Conservation (phyloP, 1,140 invertebrate genomes). For the Papilio dardanus region DNA sequence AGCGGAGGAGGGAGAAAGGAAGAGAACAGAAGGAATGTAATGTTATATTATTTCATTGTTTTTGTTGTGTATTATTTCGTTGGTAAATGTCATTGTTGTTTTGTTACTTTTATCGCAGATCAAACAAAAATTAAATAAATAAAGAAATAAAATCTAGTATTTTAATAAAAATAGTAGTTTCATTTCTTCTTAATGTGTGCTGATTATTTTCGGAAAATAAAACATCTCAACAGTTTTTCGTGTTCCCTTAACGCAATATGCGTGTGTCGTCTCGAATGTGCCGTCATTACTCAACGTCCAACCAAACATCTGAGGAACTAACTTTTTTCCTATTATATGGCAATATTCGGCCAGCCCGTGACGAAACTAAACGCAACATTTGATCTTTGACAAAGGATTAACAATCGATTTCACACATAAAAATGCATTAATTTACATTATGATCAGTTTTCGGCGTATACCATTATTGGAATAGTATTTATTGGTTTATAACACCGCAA, state of each 20-base stretch:
- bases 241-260: slow-evolving; percentile 63
- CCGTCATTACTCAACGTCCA: slow-evolving; percentile 74
- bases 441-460: not conserved
- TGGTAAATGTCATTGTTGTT: too few species aligned
- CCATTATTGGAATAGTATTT: not conserved
- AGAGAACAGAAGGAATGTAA: too few species aligned
- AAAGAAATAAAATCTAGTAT: too few species aligned
- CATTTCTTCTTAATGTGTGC: not conserved
- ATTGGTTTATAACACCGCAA: not conserved
- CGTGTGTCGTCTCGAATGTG: slow-evolving; percentile 70
- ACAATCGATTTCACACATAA: not conserved
- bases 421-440: not conserved
- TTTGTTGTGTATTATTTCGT: too few species aligned
- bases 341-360: not conserved
- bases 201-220: not conserved
- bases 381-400: not conserved
- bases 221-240: slow-evolving; percentile 43
- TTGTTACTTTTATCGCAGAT: too few species aligned
- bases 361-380: not conserved
- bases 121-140: too few species aligned
- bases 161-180: too few species aligned
- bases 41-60: too few species aligned
- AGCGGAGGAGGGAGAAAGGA: too few species aligned
- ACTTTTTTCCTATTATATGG: slow-evolving; percentile 60
- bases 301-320: slow-evolving; percentile 51